Percentiles rank a stretch among this genome's conserved stretches.
Evolutionary conservation across 2,113 vertebrate species (phyloP).

Genomic region (Zingel zingel): DNA sequence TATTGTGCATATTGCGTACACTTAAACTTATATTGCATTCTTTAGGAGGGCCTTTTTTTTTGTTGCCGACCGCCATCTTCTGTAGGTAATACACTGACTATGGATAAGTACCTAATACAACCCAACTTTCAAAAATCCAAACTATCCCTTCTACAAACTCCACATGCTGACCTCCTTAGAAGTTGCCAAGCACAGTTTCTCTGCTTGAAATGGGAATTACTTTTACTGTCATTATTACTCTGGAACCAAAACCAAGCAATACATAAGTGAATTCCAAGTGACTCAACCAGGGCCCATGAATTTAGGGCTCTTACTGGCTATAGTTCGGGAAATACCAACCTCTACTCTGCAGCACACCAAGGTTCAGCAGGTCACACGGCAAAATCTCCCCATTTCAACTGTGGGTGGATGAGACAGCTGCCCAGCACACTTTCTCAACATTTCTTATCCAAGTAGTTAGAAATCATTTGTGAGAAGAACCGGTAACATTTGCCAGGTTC

Average conservation of each 20-base stretch:
- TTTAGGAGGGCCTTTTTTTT: too few relatives aligned
- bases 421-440: slow-evolving; percentile 46
- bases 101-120: too few relatives aligned
- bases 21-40: too few relatives aligned
- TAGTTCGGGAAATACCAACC: slow-evolving; percentile 2
- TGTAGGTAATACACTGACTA: too few relatives aligned
- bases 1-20: too few relatives aligned
- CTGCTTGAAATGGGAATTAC: background rate
- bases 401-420: slow-evolving; percentile 52
- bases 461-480: slow-evolving; percentile 67
- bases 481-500: slow-evolving; percentile 47
- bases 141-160: background rate
- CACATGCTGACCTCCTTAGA: slow-evolving; percentile 11
- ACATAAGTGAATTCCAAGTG: slow-evolving; percentile 28
- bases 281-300: background rate
- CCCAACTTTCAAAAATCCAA: too few relatives aligned
- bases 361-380: slow-evolving; percentile 33
- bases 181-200: slow-evolving; percentile 9
- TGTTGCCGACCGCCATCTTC: too few relatives aligned
- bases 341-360: background rate
- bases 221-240: slow-evolving; percentile 2
- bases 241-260: background rate
- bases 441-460: slow-evolving; percentile 56
- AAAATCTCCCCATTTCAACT: slow-evolving; percentile 31
- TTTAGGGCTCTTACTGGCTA: background rate